These are phyloP conservation scores for Amitus sp. DNA, from an alignment of 2,888 invertebrate genomes.

Conservation along the genomic window DNA sequence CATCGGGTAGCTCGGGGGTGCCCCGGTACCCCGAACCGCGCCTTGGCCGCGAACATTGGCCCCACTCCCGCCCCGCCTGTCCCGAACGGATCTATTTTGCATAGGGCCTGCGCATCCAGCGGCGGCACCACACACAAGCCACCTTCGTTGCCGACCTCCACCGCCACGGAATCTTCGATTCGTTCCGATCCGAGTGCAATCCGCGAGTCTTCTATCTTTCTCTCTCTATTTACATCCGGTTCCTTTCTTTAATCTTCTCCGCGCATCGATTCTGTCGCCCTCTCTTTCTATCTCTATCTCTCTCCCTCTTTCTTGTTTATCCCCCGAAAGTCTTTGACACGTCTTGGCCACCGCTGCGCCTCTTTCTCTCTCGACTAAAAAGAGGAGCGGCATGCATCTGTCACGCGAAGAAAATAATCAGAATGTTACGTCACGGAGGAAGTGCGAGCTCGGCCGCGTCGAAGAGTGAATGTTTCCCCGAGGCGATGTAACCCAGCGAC, in stretches of 20 bases:
- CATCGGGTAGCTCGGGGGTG: conserved; percentile 54
- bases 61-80: conserved; percentile 28
- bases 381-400: conserved; percentile 16
- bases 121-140: too few species aligned
- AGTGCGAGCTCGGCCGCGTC: neutral
- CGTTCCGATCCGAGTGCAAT: too few species aligned
- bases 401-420: conserved; percentile 12
- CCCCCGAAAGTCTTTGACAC: conserved; percentile 43
- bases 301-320: conserved; percentile 53
- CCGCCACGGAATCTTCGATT: conserved; percentile 53
- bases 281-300: too few species aligned
- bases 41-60: conserved; percentile 33
- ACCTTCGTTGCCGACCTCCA: conserved; percentile 20
- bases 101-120: conserved; percentile 62
- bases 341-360: conserved; percentile 39
- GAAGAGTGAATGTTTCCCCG: neutral
- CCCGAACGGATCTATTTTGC: conserved; percentile 56
- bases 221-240: conserved; percentile 22
- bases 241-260: conserved; percentile 32
- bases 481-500: neutral
- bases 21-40: conserved; percentile 36
- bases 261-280: conserved; percentile 31
- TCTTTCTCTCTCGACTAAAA: conserved; percentile 32
- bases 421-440: conserved; percentile 1
- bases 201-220: too few species aligned